These are phyloP conservation scores for Orchesella flavescens DNA, from an alignment of 2,888 invertebrate genomes.

Conservation along the genomic window DNA sequence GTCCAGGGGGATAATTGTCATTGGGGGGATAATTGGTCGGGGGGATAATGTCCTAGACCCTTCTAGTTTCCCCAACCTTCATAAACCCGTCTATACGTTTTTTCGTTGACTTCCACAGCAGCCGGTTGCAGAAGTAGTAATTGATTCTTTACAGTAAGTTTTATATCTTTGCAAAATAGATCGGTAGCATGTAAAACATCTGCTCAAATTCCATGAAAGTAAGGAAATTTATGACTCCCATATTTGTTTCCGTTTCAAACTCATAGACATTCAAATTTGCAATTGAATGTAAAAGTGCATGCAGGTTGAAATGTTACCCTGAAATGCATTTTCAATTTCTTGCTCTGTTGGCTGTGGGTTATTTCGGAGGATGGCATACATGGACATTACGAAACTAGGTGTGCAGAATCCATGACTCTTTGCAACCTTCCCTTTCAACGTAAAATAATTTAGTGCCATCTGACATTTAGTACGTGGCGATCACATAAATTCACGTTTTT, in stretches of 20 bases:
- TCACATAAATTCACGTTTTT: no score
- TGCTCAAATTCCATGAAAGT: conserved; percentile 82
- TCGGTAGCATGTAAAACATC: conserved; percentile 95
- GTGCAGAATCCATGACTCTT: conserved; percentile 95
- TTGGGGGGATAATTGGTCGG: no score
- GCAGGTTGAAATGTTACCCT: no score
- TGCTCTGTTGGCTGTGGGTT: conserved; percentile 82
- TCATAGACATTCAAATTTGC: no score
- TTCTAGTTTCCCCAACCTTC: no score
- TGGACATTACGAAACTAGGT: conserved; percentile 97
- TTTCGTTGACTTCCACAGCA: conserved; percentile 45
- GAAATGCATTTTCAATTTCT: conserved; percentile 86
- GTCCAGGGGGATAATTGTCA: no score
- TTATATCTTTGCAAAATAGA: conserved; percentile 93
- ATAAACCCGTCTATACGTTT: conserved; percentile 44
- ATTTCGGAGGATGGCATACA: conserved; percentile 89
- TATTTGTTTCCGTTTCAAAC: no score
- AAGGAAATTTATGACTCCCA: no score
- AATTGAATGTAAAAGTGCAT: no score
- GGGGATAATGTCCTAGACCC: no score
- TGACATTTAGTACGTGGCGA: no score
- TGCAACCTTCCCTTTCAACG: conserved; percentile 83
- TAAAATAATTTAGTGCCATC: no score
- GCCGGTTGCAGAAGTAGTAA: not conserved
- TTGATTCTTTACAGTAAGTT: conserved; percentile 78